These are phyloP conservation scores for Etheostoma cragini DNA, from an alignment of 2,113 vertebrate genomes.

Conservation along the genomic window DNA sequence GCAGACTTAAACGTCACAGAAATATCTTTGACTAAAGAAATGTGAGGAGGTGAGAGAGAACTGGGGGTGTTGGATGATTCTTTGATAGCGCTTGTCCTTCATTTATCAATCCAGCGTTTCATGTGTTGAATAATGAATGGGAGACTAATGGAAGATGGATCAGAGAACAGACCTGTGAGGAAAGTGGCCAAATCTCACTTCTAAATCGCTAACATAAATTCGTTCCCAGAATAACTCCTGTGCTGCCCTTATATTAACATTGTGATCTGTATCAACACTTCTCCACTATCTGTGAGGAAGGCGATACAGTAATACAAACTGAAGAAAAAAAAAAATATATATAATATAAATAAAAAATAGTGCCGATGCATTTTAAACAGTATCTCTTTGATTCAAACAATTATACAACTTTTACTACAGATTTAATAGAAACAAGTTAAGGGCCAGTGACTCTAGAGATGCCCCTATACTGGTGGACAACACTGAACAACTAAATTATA, in stretches of 20 bases:
- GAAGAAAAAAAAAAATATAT: no score
- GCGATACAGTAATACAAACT: background rate
- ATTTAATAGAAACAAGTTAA: background rate
- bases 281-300: background rate
- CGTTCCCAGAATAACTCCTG: conserved; percentile 36
- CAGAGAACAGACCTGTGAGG: conserved; percentile 48
- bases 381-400: background rate
- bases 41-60: conserved; percentile 50
- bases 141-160: conserved; percentile 75
- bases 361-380: background rate
- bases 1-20: conserved; percentile 63
- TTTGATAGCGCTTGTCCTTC: conserved; percentile 70
- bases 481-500: background rate
- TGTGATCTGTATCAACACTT: conserved; percentile 24
- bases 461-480: background rate
- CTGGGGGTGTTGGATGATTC: conserved; percentile 60
- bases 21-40: conserved; percentile 53
- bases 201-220: conserved; percentile 45
- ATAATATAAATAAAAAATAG: no score
- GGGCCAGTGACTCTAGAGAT: background rate
- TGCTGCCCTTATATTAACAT: conserved; percentile 1
- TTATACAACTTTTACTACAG: background rate
- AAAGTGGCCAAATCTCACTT: conserved; percentile 65
- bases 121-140: conserved; percentile 78
- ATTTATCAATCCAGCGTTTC: conserved; percentile 77